Evolutionary conservation across 2,113 vertebrate genomes (phyloP), one percentile per base, ranked within the genome.

Genomic region (Ariopsis seemanni): DNA sequence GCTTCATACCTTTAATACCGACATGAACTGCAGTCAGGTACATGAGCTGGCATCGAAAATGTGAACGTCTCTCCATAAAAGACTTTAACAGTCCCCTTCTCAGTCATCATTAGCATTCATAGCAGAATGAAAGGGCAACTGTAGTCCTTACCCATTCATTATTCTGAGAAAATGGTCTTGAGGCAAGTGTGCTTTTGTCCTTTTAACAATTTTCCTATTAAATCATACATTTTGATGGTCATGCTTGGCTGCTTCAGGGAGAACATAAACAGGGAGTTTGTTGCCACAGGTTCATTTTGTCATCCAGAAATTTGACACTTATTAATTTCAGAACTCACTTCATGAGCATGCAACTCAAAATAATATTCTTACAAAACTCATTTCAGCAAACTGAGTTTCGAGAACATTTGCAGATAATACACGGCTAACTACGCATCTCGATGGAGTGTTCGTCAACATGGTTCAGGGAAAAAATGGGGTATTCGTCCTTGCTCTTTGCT

Each of bases 111-210:
- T 81, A 81, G 78, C 55, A 60, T 81, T 81, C 30, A 60, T 55
- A 81, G 55, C 57, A 80, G n/a, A 30, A 80, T 30, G 42, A 81
- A 81, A 42, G 78, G 27, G 27, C 27, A 81, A 81, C 27, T 81
- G 55, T 81, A 81, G 27, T 81, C 17, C 75, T 58, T 60, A 81
- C 55, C 55, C 9, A 60, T 81, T 60, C 27, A 81, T 81, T 20
- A 81, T 18, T 60, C 78, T 58, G 78, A 81, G 27, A 11, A 62
- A 62, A 82, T 62, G 79, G 30, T 62, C 57, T 82, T 20, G 79
- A 82, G 79, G 79, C 57, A 42, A 82, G 79, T 82, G 79, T 82
- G 42, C 79, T 62, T 82, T 82, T 82, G 79, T 80, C 78, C 79
- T 22, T 62, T 62, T 82, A 62, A 82, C 79, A 82, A 60, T 82